These are phyloP conservation scores for Pogonus chalceus DNA, from an alignment of 1,140 invertebrate genomes.

Conservation along the genomic window DNA sequence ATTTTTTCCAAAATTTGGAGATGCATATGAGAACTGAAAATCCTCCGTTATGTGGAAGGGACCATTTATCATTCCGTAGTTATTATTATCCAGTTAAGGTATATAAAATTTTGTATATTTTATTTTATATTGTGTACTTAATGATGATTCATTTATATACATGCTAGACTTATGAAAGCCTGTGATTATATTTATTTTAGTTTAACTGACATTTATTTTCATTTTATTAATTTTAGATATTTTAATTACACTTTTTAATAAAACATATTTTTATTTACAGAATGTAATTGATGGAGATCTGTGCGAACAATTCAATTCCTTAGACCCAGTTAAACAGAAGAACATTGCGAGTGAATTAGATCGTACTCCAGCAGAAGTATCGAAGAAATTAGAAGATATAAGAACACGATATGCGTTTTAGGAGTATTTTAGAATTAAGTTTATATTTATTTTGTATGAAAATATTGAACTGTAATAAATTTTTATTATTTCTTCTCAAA, in stretches of 20 bases:
- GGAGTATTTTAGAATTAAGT: conserved; percentile 23
- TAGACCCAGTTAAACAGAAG: conserved; percentile 90
- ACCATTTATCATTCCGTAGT: conserved; percentile 94
- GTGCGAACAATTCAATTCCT: conserved; percentile 96
- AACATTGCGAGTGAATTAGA: conserved; percentile 91
- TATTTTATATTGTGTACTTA: conserved; percentile 7
- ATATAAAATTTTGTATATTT: conserved; percentile 19
- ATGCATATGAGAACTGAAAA: conserved; percentile 99
- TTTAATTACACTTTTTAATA: conserved; percentile 6
- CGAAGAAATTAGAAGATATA: conserved; percentile 91
- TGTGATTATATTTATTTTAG: conserved; percentile 15
- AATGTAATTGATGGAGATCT: conserved; percentile 98
- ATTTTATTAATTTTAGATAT: conserved; percentile 9
- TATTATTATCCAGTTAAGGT: conserved; percentile 98
- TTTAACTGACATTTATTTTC: conserved; percentile 9
- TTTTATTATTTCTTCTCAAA: neutral
- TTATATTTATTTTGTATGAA: neutral
- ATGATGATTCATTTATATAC: conserved; percentile 22
- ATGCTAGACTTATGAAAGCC: conserved; percentile 31
- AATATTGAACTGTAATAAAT: neutral
- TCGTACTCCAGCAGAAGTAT: conserved; percentile 89
- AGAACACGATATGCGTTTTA: conserved; percentile 91
- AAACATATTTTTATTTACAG: conserved; percentile 44
- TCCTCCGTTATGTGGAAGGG: conserved; percentile 89
- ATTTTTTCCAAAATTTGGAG: conserved; percentile 98